Percentiles rank a stretch among this genome's conserved stretches.
These are phyloP conservation scores for Campoletis sonorensis DNA, from an alignment of 1,140 invertebrate species.

Conservation along the genomic window DNA sequence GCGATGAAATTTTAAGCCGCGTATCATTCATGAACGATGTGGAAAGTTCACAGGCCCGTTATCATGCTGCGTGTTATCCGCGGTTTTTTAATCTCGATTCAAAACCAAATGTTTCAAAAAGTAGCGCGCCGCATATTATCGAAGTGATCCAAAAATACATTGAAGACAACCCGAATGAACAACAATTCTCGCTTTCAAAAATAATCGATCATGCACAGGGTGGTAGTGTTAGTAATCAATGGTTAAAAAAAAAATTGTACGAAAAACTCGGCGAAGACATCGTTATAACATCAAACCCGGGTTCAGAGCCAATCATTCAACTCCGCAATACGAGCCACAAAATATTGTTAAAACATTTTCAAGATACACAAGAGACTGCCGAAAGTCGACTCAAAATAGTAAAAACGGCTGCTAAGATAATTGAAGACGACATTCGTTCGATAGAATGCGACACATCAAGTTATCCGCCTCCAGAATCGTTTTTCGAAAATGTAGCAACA, in stretches of 20 bases:
- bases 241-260: neutral
- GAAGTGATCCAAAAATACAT: conserved; percentile 24
- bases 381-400: no score
- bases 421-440: no score
- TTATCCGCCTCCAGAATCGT: no score
- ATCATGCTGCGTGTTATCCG: no score
- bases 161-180: neutral
- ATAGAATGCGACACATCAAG: no score
- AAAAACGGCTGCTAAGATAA: no score
- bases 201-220: neutral
- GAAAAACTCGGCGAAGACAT: neutral
- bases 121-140: conserved; percentile 14
- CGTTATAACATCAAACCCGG: neutral
- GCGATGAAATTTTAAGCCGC: no score
- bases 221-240: neutral
- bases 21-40: no score
- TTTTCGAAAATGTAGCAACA: no score
- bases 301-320: neutral
- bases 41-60: no score
- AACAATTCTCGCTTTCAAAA: conserved; percentile 4
- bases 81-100: neutral
- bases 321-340: neutral
- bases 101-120: neutral
- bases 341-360: neutral
- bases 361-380: neutral